A percentile compares a stretch with the other conserved stretches of the same genome.
phyloP scores from a whole-genome alignment of 2,888 invertebrate species.

The Chelonus formosanus region DNA sequence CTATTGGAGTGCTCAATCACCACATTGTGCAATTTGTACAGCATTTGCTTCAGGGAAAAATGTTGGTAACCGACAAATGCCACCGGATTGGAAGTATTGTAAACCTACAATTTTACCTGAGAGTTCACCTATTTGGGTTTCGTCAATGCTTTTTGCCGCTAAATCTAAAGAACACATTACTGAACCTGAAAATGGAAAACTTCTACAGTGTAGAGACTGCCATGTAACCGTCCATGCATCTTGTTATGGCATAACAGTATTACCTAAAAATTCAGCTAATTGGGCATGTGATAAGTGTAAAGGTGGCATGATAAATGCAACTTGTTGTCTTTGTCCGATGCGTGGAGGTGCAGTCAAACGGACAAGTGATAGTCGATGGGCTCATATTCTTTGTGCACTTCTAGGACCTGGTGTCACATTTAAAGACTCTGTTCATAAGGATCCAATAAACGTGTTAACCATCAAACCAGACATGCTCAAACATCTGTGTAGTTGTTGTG shows the following conservation, averaged over 20 bases:
- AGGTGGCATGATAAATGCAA: conserved; percentile 56
- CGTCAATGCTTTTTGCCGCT: conserved; percentile 58
- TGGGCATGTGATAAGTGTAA: conserved; percentile 66
- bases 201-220: conserved; percentile 69
- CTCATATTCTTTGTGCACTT: conserved; percentile 73
- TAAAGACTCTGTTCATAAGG: conserved; percentile 63
- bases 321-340: conserved; percentile 69
- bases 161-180: conserved; percentile 59
- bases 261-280: conserved; percentile 55
- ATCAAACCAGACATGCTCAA: conserved; percentile 48
- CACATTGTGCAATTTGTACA: conserved; percentile 71
- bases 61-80: conserved; percentile 55
- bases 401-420: conserved; percentile 73
- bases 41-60: conserved; percentile 63
- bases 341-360: conserved; percentile 74
- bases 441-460: conserved; percentile 59
- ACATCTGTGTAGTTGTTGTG: conserved; percentile 61
- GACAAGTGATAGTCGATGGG: conserved; percentile 72
- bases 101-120: conserved; percentile 60
- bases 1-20: conserved; percentile 66
- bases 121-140: conserved; percentile 62
- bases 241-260: conserved; percentile 64
- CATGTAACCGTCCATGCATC: conserved; percentile 70
- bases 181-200: conserved; percentile 59
- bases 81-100: conserved; percentile 60